Conservation (phyloP, 1,140 invertebrate species). For the Trinorchestia longiramus region DNA sequence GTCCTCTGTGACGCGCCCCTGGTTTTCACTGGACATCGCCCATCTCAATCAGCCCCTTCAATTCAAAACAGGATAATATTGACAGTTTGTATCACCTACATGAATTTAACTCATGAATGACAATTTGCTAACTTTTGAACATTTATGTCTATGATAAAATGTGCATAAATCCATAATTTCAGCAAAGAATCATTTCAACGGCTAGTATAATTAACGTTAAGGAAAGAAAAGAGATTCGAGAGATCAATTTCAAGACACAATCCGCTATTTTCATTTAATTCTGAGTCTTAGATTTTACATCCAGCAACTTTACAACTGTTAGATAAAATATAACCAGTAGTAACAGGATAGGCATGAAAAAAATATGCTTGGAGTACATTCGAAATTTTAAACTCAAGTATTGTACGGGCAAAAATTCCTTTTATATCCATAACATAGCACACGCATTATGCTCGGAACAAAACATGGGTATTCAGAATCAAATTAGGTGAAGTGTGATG, state of each 20-base stretch:
- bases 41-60: too few species aligned
- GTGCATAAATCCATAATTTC: not conserved
- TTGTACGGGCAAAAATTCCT: not conserved
- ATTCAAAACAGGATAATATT: too few species aligned
- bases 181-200: not conserved
- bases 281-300: not conserved
- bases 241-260: not conserved
- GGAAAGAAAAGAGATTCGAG: not conserved
- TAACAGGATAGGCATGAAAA: not conserved
- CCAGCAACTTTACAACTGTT: not conserved
- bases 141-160: not conserved
- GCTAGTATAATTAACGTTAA: not conserved
- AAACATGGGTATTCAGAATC: not conserved
- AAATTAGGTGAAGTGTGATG: not conserved
- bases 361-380: not conserved
- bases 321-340: not conserved
- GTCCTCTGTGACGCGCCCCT: too few species aligned
- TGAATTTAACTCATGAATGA: not conserved
- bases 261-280: not conserved
- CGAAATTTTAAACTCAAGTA: not conserved
- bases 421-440: not conserved
- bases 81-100: not conserved
- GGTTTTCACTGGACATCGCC: too few species aligned
- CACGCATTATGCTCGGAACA: too few species aligned
- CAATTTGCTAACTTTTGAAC: not conserved